phyloP scores from a whole-genome alignment of 1,140 invertebrate species.

The Hetaerina americana region DNA sequence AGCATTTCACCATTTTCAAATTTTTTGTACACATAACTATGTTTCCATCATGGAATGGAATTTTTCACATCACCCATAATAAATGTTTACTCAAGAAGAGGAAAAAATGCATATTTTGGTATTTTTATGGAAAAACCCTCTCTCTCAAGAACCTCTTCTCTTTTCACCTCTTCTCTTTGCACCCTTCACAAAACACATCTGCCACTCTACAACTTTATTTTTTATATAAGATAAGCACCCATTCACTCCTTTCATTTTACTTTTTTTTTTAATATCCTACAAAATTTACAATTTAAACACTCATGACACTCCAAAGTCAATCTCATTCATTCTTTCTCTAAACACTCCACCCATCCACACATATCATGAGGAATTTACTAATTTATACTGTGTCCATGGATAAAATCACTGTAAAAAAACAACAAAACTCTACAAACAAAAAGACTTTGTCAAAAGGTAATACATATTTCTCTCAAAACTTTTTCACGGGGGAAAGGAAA shows the following conservation, averaged over 20 bases:
- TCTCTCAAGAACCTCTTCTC: not conserved
- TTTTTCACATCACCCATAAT: not conserved
- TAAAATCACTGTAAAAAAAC: too few relatives aligned
- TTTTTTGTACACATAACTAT: not conserved
- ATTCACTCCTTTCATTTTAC: not conserved
- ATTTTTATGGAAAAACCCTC: not conserved
- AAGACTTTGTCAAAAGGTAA: too few relatives aligned
- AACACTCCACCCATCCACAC: not conserved
- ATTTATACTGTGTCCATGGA: too few relatives aligned
- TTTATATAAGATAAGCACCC: not conserved
- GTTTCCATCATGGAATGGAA: not conserved
- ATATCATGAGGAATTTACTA: too few relatives aligned
- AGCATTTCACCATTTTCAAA: not conserved
- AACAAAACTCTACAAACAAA: too few relatives aligned
- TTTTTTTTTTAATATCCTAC: not conserved
- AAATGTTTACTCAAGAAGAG: too few relatives aligned
- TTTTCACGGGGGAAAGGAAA: too few relatives aligned
- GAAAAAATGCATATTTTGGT: not conserved
- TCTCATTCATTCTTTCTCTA: not conserved
- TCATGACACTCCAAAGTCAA: too few relatives aligned
- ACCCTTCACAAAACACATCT: not conserved
- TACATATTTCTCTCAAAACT: too few relatives aligned
- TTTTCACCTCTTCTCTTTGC: not conserved
- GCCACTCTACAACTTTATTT: not conserved
- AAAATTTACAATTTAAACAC: not conserved